A percentile compares a stretch with the other conserved stretches of the same genome.
Evolutionary conservation across 1,140 invertebrate species (phyloP).

Genomic region (Proctacanthus coquilletti): DNA sequence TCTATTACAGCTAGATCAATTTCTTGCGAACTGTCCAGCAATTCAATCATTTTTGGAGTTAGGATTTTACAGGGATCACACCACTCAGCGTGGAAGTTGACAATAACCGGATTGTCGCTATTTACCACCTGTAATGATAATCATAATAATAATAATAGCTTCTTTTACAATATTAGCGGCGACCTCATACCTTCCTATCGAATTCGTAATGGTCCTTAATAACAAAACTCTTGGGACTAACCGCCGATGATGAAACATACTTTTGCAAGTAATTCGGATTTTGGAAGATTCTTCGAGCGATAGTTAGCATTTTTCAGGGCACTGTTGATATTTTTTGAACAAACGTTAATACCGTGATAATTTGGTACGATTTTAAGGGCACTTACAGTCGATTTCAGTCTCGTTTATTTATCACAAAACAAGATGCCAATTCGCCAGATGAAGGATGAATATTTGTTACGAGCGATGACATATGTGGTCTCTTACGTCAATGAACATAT

Average conservation of each 20-base stretch:
- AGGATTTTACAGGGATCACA: constrained; percentile 91
- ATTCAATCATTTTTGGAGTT: constrained; percentile 72
- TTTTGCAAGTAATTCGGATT: too few relatives aligned
- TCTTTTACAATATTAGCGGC: neutral
- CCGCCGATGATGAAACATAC: constrained; percentile 2
- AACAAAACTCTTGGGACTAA: constrained; percentile 16
- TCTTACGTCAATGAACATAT: too few relatives aligned
- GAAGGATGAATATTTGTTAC: too few relatives aligned
- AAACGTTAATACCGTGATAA: too few relatives aligned
- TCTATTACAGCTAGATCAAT: constrained; percentile 83
- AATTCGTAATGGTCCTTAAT: constrained; percentile 30
- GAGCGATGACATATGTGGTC: too few relatives aligned
- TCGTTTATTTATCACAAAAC: too few relatives aligned
- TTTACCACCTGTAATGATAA: constrained; percentile 51
- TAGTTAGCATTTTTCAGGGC: too few relatives aligned
- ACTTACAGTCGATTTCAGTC: too few relatives aligned
- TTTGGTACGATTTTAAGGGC: too few relatives aligned
- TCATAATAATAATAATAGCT: neutral
- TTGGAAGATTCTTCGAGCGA: too few relatives aligned
- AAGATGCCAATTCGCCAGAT: too few relatives aligned
- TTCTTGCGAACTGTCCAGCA: constrained; percentile 58
- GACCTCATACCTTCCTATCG: constrained; percentile 22
- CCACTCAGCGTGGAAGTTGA: constrained; percentile 85
- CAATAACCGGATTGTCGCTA: constrained; percentile 63
- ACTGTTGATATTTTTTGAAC: too few relatives aligned